Conservation (phyloP, 2,113 vertebrate genomes). For the Xiphorhynchus elegans region DNA sequence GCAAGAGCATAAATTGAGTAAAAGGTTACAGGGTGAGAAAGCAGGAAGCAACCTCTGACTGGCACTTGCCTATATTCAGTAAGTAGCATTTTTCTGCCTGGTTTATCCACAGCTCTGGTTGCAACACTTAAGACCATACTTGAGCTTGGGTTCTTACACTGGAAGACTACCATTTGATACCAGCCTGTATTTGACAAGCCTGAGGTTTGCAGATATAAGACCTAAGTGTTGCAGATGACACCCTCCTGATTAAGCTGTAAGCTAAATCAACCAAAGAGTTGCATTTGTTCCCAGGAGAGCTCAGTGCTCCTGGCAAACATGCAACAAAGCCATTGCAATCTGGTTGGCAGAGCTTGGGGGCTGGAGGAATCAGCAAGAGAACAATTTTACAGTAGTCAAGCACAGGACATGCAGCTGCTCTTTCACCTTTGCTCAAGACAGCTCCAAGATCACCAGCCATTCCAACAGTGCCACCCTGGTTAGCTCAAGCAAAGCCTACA, state of each 20-base stretch:
- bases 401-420: neutral
- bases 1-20: neutral
- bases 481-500: neutral
- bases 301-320: neutral
- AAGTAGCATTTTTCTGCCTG: neutral
- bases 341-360: rapidly evolving
- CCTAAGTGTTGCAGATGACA: neutral
- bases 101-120: neutral
- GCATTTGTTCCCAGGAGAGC: rapidly evolving
- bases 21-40: neutral
- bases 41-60: neutral
- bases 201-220: neutral
- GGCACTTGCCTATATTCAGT: neutral
- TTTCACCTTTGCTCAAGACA: neutral
- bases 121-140: neutral
- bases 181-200: neutral
- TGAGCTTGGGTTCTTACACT: neutral
- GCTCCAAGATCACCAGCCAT: neutral
- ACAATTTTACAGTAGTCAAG: neutral
- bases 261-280: neutral
- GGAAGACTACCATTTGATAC: neutral
- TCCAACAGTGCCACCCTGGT: neutral
- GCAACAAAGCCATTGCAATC: rapidly evolving
- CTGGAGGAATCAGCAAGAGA: neutral
- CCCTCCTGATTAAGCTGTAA: neutral